phyloP scores from a whole-genome alignment of 2,113 vertebrate species.

The Geothlypis trichas region DNA sequence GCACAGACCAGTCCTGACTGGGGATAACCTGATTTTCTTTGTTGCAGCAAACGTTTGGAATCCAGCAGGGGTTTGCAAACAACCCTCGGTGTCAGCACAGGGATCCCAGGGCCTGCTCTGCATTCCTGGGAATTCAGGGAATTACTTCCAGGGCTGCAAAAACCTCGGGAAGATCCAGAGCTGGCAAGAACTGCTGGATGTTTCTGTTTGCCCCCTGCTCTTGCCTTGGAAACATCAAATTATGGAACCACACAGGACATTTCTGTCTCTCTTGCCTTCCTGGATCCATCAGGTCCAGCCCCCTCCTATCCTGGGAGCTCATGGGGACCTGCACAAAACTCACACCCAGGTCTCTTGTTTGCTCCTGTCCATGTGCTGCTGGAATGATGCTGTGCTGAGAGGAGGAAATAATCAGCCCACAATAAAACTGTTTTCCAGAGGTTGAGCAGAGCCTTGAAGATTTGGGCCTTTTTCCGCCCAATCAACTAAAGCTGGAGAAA shows the following conservation, averaged over 20 bases:
- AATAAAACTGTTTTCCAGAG: not conserved
- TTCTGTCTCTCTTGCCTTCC: not conserved
- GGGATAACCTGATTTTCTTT: not conserved
- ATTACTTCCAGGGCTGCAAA: not conserved
- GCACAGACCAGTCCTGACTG: not conserved
- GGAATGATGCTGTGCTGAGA: not conserved
- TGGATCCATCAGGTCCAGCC: not conserved
- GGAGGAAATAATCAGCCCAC: not conserved
- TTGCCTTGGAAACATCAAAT: not conserved
- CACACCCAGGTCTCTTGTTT: not conserved
- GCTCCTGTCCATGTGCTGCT: not conserved
- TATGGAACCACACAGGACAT: not conserved
- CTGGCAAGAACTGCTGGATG: not conserved
- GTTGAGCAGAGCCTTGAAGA: not conserved
- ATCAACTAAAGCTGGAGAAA: not conserved
- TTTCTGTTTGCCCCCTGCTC: not conserved
- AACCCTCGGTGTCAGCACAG: not conserved
- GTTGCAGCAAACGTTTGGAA: not conserved
- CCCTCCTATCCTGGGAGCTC: not conserved
- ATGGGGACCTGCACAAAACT: not conserved
- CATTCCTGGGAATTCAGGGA: not conserved
- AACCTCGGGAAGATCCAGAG: not conserved
- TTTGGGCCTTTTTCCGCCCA: not conserved
- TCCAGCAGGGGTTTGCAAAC: not conserved
- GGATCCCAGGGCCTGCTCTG: not conserved